These are phyloP conservation scores for Mirza zaza DNA, from an alignment of 2,113 vertebrate genomes.

Conservation along the genomic window DNA sequence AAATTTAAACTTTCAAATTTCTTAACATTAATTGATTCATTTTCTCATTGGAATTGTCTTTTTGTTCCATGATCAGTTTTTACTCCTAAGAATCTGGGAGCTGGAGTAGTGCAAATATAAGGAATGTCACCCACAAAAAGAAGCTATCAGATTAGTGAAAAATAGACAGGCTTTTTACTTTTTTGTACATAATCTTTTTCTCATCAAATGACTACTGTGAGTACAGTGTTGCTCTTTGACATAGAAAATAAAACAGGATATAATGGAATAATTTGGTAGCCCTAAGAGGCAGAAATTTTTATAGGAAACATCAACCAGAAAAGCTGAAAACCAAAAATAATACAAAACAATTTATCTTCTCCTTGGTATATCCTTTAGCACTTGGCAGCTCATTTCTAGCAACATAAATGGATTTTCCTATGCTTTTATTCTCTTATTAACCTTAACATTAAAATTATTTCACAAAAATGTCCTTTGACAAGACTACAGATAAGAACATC, in stretches of 20 bases:
- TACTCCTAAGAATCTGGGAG: neutral
- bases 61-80: neutral
- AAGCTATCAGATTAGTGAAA: neutral
- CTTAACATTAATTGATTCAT: neutral
- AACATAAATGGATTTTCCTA: neutral
- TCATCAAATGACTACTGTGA: conserved; percentile 6
- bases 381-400: neutral
- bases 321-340: neutral
- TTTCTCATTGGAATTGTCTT: neutral
- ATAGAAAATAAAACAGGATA: conserved; percentile 39
- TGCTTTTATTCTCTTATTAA: conserved; percentile 46
- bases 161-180: neutral
- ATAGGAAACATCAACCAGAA: neutral
- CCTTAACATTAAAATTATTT: conserved; percentile 45
- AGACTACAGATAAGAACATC: neutral
- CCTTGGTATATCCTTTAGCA: neutral
- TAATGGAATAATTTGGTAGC: neutral
- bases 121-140: neutral
- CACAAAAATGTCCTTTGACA: conserved; percentile 38
- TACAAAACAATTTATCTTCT: neutral
- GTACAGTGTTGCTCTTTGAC: neutral
- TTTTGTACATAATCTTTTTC: neutral
- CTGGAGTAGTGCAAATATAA: neutral
- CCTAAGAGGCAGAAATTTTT: neutral
- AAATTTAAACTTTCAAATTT: neutral